Evolutionary conservation across 2,888 invertebrate species (phyloP).

Genomic region (Branchellion lobata): DNA sequence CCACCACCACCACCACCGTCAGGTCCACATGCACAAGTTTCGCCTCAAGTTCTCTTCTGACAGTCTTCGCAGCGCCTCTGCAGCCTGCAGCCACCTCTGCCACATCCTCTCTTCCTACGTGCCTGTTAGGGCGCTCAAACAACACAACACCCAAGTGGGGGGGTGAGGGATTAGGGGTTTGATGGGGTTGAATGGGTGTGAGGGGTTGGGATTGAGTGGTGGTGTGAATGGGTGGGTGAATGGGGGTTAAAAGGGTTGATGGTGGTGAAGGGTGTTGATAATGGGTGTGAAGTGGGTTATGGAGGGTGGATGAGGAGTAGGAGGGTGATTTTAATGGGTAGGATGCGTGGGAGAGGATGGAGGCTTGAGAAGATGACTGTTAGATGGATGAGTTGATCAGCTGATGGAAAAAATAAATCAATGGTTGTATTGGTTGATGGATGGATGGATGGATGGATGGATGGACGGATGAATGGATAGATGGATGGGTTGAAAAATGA

Average conservation of each 20-base stretch:
- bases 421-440: background rate
- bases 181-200: background rate
- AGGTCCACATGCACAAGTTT: slow-evolving; percentile 33
- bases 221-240: too few relatives aligned
- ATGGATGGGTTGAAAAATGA: background rate
- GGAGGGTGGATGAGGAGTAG: too few relatives aligned
- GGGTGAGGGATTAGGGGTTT: background rate
- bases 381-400: too few relatives aligned
- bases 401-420: background rate
- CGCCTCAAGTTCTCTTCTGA: slow-evolving; percentile 6
- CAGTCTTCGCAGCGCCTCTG: background rate
- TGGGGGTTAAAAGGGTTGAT: too few relatives aligned
- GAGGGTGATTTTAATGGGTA: too few relatives aligned
- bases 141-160: background rate
- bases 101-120: background rate
- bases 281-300: too few relatives aligned
- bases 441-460: background rate
- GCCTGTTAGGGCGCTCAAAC: background rate
- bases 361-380: too few relatives aligned
- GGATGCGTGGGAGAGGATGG: too few relatives aligned
- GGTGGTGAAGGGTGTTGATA: too few relatives aligned
- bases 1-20: too few relatives aligned
- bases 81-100: background rate
- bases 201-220: background rate
- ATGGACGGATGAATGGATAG: background rate